Evolutionary conservation across 2,888 invertebrate species (phyloP).

Genomic region (Apocheima hispidaria): DNA sequence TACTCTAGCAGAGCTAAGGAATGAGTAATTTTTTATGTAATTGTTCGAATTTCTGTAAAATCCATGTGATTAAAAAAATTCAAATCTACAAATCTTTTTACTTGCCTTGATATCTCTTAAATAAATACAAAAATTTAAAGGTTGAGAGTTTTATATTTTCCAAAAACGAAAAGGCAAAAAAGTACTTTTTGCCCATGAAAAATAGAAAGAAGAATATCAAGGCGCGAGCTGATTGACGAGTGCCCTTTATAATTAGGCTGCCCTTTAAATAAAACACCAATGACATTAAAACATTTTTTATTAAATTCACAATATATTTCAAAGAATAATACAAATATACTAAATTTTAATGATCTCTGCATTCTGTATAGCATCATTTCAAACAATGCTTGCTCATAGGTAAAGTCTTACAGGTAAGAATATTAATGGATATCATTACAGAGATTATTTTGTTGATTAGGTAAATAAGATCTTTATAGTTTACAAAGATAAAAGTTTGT

Average conservation of each 20-base stretch:
- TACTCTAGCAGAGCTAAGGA: conserved; percentile 24
- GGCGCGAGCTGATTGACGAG: not conserved
- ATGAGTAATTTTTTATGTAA: conserved; percentile 8
- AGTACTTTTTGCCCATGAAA: not conserved
- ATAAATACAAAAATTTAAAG: not conserved
- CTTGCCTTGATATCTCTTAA: too few species aligned
- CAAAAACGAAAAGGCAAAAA: not conserved
- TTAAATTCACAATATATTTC: conserved; percentile 85
- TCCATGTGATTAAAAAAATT: conserved; percentile 32
- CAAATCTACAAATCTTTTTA: not conserved
- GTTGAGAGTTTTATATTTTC: not conserved
- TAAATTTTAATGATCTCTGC: conserved; percentile 73
- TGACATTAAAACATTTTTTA: conserved; percentile 80
- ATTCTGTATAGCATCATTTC: conserved; percentile 71
- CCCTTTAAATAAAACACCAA: conserved; percentile 64
- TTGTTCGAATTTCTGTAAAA: conserved; percentile 30
- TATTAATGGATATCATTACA: conserved; percentile 48
- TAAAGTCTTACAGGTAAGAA: conserved; percentile 64
- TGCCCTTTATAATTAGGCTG: not conserved
- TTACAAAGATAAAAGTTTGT: conserved; percentile 25
- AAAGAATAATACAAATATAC: conserved; percentile 85
- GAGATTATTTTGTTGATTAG: conserved; percentile 22
- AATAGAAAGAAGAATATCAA: not conserved
- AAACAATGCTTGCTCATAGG: conserved; percentile 66
- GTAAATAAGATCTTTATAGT: conserved; percentile 26